Evolutionary conservation across 2,888 invertebrate genomes (phyloP).

Genomic region (Pachymerium ferrugineum): DNA sequence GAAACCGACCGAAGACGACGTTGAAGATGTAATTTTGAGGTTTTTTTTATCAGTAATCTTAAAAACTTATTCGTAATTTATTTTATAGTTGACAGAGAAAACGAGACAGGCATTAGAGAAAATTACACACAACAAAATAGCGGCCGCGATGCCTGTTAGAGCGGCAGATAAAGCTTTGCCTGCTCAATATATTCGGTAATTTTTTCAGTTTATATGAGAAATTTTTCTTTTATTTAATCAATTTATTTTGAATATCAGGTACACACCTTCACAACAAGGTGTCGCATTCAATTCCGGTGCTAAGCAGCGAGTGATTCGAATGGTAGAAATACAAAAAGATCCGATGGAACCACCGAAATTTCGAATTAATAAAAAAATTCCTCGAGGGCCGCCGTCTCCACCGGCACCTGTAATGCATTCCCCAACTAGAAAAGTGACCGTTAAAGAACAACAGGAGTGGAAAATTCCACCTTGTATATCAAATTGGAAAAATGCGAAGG

Average conservation of each 20-base stretch:
- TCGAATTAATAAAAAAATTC: conserved; percentile 97
- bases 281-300: conserved; percentile 91
- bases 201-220: not conserved
- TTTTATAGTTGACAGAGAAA: conserved; percentile 65
- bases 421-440: conserved; percentile 90
- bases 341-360: conserved; percentile 99
- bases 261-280: conserved; percentile 97
- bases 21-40: conserved; percentile 60
- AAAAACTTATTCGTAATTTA: conserved; percentile 7
- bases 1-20: conserved; percentile 78
- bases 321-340: conserved; percentile 88
- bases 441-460: conserved; percentile 99
- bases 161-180: conserved; percentile 89
- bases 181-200: conserved; percentile 81
- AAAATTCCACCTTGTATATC: conserved; percentile 98
- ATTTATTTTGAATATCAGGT: conserved; percentile 46
- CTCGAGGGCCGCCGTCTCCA: conserved; percentile 95
- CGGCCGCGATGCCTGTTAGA: conserved; percentile 93
- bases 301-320: conserved; percentile 93
- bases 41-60: not conserved
- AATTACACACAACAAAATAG: conserved; percentile 80
- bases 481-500: conserved; percentile 99
- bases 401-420: conserved; percentile 98
- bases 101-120: conserved; percentile 83
- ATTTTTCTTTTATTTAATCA: not conserved